These are phyloP conservation scores for Lepidostoma basale DNA, from an alignment of 1,140 invertebrate genomes.

Conservation along the genomic window DNA sequence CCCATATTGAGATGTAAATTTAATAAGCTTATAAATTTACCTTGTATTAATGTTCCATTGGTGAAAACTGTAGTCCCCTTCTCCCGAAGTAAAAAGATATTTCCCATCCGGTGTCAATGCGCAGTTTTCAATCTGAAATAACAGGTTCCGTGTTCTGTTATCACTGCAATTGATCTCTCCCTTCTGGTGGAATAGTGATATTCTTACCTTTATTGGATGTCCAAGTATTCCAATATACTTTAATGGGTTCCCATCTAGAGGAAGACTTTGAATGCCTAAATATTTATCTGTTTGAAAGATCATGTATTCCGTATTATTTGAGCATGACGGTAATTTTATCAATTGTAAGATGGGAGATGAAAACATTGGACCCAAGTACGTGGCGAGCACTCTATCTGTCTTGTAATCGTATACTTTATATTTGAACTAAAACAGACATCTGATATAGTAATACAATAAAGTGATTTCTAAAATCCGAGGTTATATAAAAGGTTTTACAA, in stretches of 20 bases:
- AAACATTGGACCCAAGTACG: constrained; percentile 70
- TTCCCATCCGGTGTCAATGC: constrained; percentile 52
- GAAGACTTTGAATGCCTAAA: constrained; percentile 71
- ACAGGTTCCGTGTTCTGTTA: background rate
- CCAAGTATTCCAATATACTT: constrained; percentile 69
- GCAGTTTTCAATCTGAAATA: constrained; percentile 53
- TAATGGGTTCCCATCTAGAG: constrained; percentile 76
- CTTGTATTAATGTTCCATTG: constrained; percentile 66
- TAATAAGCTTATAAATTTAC: constrained; percentile 56
- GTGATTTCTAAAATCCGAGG: too few species aligned
- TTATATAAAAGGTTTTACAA: too few species aligned
- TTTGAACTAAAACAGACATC: constrained; percentile 65
- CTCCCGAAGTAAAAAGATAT: constrained; percentile 65
- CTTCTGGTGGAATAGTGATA: background rate
- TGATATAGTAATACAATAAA: background rate
- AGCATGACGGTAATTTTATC: constrained; percentile 55
- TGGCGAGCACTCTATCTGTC: constrained; percentile 67
- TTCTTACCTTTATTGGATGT: constrained; percentile 65
- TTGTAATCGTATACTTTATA: constrained; percentile 68
- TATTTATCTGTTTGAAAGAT: constrained; percentile 69
- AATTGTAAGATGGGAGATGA: constrained; percentile 64
- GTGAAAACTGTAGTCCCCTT: constrained; percentile 61
- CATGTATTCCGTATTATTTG: constrained; percentile 56
- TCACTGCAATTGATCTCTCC: background rate
- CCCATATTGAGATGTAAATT: too few species aligned